These are phyloP conservation scores for Scelioninae gen. 2 DNA, from an alignment of 2,888 invertebrate genomes.

Conservation along the genomic window DNA sequence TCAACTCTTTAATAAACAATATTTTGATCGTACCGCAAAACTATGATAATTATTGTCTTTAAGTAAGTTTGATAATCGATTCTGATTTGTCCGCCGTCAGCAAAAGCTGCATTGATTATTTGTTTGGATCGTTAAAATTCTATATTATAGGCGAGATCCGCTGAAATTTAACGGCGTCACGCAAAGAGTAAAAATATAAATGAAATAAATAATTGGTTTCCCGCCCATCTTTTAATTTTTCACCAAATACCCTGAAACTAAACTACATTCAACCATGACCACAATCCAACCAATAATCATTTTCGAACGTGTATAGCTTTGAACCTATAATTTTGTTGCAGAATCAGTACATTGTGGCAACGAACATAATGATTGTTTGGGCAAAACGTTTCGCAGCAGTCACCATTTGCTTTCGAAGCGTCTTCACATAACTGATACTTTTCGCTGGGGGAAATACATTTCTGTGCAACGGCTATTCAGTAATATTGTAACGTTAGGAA, in stretches of 20 bases:
- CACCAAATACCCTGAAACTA: conserved; percentile 41
- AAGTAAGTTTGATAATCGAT: too few species aligned
- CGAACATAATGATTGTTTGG: conserved; percentile 40
- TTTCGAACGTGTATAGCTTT: conserved; percentile 34
- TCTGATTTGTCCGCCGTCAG: too few species aligned
- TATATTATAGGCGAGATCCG: not conserved
- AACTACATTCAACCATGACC: conserved; percentile 37
- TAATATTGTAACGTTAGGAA: too few species aligned
- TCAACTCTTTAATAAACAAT: too few species aligned
- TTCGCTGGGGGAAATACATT: not conserved
- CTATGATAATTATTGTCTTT: too few species aligned
- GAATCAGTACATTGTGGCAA: conserved; percentile 35
- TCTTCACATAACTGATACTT: not conserved
- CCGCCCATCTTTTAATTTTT: conserved; percentile 51
- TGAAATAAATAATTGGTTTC: conserved; percentile 42
- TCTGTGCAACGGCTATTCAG: too few species aligned
- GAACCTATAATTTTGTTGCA: conserved; percentile 44
- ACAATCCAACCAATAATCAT: conserved; percentile 47
- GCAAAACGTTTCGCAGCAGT: conserved; percentile 23
- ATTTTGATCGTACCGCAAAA: too few species aligned
- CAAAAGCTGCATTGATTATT: too few species aligned
- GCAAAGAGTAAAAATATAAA: conserved; percentile 40
- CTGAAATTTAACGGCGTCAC: conserved; percentile 19
- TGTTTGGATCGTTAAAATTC: not conserved
- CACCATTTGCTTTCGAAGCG: not conserved